Base-by-base conservation (phyloP, 2,113 vertebrate genomes). In the Campylomormyrus tamandua region DNA sequence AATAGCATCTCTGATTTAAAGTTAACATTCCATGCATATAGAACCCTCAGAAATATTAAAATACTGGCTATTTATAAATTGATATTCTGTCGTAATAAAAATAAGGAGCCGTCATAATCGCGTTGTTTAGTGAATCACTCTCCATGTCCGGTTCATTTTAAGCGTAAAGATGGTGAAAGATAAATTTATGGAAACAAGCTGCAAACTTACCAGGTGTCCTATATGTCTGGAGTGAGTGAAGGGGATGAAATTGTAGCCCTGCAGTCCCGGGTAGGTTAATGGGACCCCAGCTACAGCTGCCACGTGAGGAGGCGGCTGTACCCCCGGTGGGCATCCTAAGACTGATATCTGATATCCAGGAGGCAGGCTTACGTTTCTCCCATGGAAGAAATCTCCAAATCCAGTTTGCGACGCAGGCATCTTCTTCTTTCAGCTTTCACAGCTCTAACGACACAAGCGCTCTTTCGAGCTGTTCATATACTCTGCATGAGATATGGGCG, bases 321-420 rank as follows among this genome's bases (percentile, higher is more conserved):
- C 87, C 3, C 92, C 93, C 13, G 94, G 92, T 9, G 93, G 91
- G 49, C 91, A 94, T 4, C 95, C 95, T 91, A 96, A 91, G 90
- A 94, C 85, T 89, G 94, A 92, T 50, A 95, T 92, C 90, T 95
- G 96, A 89, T 95, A 95, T 94, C 95, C 96, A 90, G 93, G 66
- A 8, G 94, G 91, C 92, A 96, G 93, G 87, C 58, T 91, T 92
- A 95, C 21, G 93, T 89, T 95, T 89, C 95, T 94, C 46, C 96
- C 96, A 91, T 96, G 88, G 92, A 95, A 93, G 90, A 95, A 95
- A 92, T 92, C 95, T 15, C 94, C 95, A 94, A 96, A 95, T 95
- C 95, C 95, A 89, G 88, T 91, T 90, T 94, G 95, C 48, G 96
- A 95, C 21, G 96, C 95, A 92, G 96, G 95, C 96, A 96, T 96